Percentiles rank a stretch among this genome's conserved stretches.
Conservation (phyloP, 2,113 vertebrate species). For the Mirza zaza region DNA sequence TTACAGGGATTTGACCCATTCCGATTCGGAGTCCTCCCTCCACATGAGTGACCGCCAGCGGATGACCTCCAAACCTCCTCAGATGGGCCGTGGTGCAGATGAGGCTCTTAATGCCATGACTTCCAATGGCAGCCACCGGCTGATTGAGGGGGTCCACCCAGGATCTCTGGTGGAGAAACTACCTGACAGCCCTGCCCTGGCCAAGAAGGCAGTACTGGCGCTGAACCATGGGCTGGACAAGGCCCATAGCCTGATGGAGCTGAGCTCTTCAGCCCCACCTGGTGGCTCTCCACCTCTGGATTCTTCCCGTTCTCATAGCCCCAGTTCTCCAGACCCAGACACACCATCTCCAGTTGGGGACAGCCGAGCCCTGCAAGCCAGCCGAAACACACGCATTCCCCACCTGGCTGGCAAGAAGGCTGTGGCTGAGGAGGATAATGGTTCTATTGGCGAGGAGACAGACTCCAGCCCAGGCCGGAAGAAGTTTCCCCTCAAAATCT, state of each 20-base stretch:
- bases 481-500: conserved; percentile 98
- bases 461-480: conserved; percentile 93
- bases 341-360: conserved; percentile 89
- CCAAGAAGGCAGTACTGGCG: conserved; percentile 86
- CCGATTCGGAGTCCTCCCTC: conserved; percentile 95
- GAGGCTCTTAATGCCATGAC: conserved; percentile 79
- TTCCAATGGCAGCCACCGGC: conserved; percentile 88
- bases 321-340: conserved; percentile 95
- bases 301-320: conserved; percentile 94
- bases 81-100: conserved; percentile 86
- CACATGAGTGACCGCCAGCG: conserved; percentile 89
- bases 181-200: conserved; percentile 89
- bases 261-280: conserved; percentile 82
- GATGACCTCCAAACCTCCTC: conserved; percentile 87
- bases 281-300: conserved; percentile 86
- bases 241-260: conserved; percentile 90
- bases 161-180: conserved; percentile 78
- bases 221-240: conserved; percentile 88
- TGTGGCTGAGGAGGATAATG: conserved; percentile 93
- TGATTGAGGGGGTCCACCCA: conserved; percentile 79
- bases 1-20: conserved; percentile 93
- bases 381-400: conserved; percentile 91
- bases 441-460: conserved; percentile 93
- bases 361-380: conserved; percentile 81
- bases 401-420: conserved; percentile 95